phyloP scores from a whole-genome alignment of 2,797 vertebrate species.

The Acipenser ruthenus region DNA sequence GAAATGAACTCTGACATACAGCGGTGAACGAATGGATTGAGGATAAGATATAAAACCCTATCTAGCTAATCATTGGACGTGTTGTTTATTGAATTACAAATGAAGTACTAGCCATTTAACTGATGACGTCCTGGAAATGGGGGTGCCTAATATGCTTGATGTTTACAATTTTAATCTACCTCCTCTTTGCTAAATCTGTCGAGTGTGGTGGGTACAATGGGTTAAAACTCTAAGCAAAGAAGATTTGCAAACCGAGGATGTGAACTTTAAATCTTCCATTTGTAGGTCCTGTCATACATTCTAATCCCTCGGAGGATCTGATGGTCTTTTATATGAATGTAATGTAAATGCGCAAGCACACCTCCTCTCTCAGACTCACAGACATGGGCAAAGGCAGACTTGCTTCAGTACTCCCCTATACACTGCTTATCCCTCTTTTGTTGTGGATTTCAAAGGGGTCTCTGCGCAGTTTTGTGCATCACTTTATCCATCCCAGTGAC shows the following conservation, averaged over 20 bases:
- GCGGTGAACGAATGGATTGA: too few species aligned
- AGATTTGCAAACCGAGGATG: conserved; percentile 3
- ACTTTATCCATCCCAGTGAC: conserved; percentile 1
- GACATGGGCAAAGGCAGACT: conserved; percentile 7
- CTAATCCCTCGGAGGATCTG: conserved; percentile 4
- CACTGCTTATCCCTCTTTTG: conserved; percentile 5
- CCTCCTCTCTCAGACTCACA: conserved; percentile 13
- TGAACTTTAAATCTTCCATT: not conserved
- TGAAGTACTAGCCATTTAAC: too few species aligned
- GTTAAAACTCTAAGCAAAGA: not conserved
- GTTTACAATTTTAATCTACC: too few species aligned
- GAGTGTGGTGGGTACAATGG: too few species aligned
- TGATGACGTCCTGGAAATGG: too few species aligned
- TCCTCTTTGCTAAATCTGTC: too few species aligned
- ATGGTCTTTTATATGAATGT: conserved; percentile 4
- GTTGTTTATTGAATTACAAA: too few species aligned
- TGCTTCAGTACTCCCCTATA: not conserved
- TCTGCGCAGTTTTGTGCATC: not conserved
- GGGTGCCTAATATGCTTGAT: too few species aligned
- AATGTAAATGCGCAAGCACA: conserved; percentile 11
- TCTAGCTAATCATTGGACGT: too few species aligned
- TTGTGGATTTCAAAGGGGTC: not conserved
- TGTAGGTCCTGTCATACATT: not conserved
- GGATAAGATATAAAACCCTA: too few species aligned
- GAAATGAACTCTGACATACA: too few species aligned